These are phyloP conservation scores for Drosophila fuyamai DNA, from an alignment of 1,140 invertebrate species.

Conservation along the genomic window DNA sequence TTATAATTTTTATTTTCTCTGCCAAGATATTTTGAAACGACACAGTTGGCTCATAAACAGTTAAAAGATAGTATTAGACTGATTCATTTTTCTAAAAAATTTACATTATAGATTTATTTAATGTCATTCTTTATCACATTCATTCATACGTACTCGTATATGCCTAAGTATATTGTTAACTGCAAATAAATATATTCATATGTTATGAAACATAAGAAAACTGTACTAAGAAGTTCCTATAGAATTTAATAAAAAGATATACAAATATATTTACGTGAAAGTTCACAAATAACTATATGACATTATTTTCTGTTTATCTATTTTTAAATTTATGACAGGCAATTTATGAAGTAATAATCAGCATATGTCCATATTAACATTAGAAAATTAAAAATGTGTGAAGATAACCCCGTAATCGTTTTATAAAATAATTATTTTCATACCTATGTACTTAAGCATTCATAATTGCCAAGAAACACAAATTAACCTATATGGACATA, in stretches of 20 bases:
- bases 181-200: constrained; percentile 9
- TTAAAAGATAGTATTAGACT: constrained; percentile 10
- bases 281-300: constrained; percentile 10
- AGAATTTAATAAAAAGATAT: constrained; percentile 48
- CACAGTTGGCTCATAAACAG: not conserved
- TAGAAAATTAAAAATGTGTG: not conserved
- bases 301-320: constrained; percentile 8
- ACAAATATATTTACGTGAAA: constrained; percentile 28
- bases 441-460: constrained; percentile 12
- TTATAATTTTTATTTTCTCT: constrained; percentile 3
- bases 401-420: not conserved
- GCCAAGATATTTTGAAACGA: not conserved
- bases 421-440: constrained; percentile 3
- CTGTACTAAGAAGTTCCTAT: constrained; percentile 71
- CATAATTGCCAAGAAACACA: constrained; percentile 10
- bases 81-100: constrained; percentile 2
- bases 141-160: constrained; percentile 10
- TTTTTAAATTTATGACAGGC: constrained; percentile 1
- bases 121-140: constrained; percentile 5
- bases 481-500: not conserved
- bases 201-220: constrained; percentile 38
- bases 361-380: not conserved
- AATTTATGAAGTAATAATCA: not conserved
- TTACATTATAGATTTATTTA: constrained; percentile 11
- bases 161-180: constrained; percentile 16